phyloP scores from a whole-genome alignment of 2,113 vertebrate species.

The Bos javanicus region DNA sequence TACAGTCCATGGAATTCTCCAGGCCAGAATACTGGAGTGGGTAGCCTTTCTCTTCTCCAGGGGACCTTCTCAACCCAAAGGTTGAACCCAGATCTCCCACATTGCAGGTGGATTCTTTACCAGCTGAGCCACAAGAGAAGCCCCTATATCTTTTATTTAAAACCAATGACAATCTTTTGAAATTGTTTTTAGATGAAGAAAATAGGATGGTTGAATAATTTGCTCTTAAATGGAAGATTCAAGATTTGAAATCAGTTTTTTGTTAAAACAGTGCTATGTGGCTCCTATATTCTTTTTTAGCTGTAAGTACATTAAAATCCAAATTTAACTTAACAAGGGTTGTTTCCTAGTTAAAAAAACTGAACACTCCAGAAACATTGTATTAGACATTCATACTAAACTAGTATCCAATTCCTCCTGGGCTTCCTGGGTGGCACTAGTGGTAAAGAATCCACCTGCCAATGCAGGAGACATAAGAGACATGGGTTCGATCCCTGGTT shows the following conservation, averaged over 20 bases:
- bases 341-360: neutral
- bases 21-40: neutral
- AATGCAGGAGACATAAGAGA: neutral
- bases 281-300: neutral
- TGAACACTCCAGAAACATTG: neutral
- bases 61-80: neutral
- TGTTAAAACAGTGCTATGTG: neutral
- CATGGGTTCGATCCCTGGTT: neutral
- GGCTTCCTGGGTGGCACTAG: neutral
- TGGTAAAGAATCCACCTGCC: neutral
- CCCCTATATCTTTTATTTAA: neutral
- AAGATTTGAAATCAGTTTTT: neutral
- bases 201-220: neutral
- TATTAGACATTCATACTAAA: neutral
- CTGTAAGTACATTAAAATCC: neutral
- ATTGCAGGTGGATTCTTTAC: neutral
- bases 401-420: accelerated
- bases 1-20: neutral
- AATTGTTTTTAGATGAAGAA: neutral
- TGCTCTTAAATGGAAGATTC: neutral
- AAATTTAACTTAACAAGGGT: neutral
- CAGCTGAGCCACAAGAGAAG: neutral
- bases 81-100: neutral
- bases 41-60: neutral
- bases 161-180: neutral